These are phyloP conservation scores for Sorex maritimensis DNA, from an alignment of 2,797 vertebrate genomes.

Conservation along the genomic window DNA sequence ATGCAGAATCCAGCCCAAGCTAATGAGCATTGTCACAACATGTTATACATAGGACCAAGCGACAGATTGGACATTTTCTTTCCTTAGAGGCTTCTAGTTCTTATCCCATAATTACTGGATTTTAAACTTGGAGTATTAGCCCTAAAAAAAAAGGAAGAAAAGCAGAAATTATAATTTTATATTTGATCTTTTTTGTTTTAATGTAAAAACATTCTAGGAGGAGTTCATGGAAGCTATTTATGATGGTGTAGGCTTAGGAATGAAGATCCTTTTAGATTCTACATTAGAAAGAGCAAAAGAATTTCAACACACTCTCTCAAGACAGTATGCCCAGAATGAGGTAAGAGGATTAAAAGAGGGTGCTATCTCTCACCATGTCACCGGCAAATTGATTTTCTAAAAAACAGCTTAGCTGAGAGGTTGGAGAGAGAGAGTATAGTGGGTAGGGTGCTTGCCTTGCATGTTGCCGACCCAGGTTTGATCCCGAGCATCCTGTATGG, in stretches of 20 bases:
- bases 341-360: slow-evolving; percentile 80
- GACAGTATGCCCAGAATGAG: slow-evolving; percentile 89
- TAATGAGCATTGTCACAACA: neutral
- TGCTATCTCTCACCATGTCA: fast-evolving
- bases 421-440: no score
- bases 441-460: no score
- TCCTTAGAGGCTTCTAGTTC: neutral
- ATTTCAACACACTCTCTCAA: slow-evolving; percentile 91
- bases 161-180: slow-evolving; percentile 26
- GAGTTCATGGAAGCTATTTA: slow-evolving; percentile 87
- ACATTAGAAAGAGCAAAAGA: slow-evolving; percentile 89
- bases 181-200: neutral
- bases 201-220: slow-evolving; percentile 79
- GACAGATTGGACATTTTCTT: neutral
- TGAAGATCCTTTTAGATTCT: slow-evolving; percentile 91
- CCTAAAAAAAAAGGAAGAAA: neutral
- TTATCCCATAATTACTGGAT: neutral
- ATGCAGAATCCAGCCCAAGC: neutral
- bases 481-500: no score
- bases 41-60: neutral
- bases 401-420: no score
- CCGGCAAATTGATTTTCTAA: neutral
- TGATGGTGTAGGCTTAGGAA: slow-evolving; percentile 91
- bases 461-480: no score
- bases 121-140: neutral